phyloP scores from a whole-genome alignment of 1,140 invertebrate genomes.

The Dreissena polymorpha region DNA sequence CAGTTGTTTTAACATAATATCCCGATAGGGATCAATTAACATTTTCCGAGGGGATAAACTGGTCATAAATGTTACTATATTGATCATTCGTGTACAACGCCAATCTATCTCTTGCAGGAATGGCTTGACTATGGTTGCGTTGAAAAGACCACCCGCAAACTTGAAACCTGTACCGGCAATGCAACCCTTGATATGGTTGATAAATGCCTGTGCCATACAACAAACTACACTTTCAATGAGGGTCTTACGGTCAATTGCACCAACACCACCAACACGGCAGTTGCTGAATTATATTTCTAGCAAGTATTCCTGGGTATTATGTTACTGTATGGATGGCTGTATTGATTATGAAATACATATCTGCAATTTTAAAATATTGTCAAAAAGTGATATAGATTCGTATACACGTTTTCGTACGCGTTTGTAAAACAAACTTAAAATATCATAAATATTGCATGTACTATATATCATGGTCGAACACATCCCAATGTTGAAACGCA shows the following conservation, averaged over 20 bases:
- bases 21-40: not conserved
- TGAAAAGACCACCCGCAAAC: not conserved
- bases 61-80: not conserved
- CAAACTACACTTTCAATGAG: not conserved
- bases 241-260: slow-evolving; percentile 13
- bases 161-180: slow-evolving; percentile 4
- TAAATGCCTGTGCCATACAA: not conserved
- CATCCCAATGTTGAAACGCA: too few relatives aligned
- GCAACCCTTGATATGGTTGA: too few relatives aligned
- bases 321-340: not conserved
- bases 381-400: too few relatives aligned
- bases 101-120: not conserved
- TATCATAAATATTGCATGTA: too few relatives aligned
- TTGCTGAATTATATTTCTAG: slow-evolving; percentile 21
- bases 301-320: slow-evolving; percentile 6
- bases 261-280: slow-evolving; percentile 10
- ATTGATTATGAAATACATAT: too few relatives aligned
- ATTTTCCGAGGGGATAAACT: not conserved
- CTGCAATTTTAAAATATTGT: too few relatives aligned
- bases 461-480: too few relatives aligned
- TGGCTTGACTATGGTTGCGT: slow-evolving; percentile 6
- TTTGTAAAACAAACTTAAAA: too few relatives aligned
- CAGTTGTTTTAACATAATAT: too few relatives aligned
- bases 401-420: too few relatives aligned
- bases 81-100: not conserved